These are phyloP conservation scores for Cryptocheilus praepositus DNA, from an alignment of 2,888 invertebrate species.

Conservation along the genomic window DNA sequence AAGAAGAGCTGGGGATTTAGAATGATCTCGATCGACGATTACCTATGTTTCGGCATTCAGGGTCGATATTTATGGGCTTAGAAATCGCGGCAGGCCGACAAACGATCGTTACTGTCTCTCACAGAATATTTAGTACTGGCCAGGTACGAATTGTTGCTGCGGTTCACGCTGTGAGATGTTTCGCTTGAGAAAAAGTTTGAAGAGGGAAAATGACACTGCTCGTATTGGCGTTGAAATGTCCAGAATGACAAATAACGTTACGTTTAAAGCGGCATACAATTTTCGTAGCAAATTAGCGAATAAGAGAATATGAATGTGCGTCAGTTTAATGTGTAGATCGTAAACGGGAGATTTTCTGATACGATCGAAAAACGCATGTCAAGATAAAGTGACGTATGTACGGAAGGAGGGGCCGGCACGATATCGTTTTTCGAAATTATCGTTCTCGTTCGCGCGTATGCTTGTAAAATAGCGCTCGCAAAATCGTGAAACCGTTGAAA, in stretches of 20 bases:
- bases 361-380: conserved; percentile 4
- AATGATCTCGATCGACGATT: conserved; percentile 41
- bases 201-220: no score
- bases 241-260: neutral
- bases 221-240: neutral
- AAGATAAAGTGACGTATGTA: conserved; percentile 18
- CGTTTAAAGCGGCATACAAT: neutral
- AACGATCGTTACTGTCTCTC: conserved; percentile 52
- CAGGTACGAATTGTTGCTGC: neutral
- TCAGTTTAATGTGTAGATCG: no score
- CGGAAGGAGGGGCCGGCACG: conserved; percentile 17
- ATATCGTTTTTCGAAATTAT: conserved; percentile 11
- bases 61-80: conserved; percentile 44
- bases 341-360: no score
- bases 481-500: conserved; percentile 39
- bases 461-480: conserved; percentile 25
- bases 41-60: conserved; percentile 37
- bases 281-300: no score
- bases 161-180: conserved; percentile 11
- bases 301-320: no score
- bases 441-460: conserved; percentile 31
- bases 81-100: conserved; percentile 45
- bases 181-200: neutral
- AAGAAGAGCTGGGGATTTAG: conserved; percentile 29
- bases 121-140: conserved; percentile 42